These are phyloP conservation scores for Gymnocypris eckloni DNA, from an alignment of 2,797 vertebrate genomes.

Conservation along the genomic window DNA sequence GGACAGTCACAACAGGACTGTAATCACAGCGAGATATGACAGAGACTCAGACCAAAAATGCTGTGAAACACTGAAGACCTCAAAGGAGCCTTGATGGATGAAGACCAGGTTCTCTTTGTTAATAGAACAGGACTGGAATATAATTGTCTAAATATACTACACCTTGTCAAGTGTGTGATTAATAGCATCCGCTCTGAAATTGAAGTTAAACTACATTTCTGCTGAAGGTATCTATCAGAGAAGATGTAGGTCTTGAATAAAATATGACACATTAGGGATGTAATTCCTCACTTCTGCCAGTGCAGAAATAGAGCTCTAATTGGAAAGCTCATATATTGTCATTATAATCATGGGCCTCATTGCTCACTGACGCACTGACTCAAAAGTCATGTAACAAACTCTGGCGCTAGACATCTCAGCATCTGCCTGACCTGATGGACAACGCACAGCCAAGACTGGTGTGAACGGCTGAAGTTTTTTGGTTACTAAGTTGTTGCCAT, in stretches of 20 bases:
- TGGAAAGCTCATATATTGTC: slow-evolving; percentile 64
- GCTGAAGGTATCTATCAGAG: slow-evolving; percentile 56
- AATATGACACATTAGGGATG: slow-evolving; percentile 65
- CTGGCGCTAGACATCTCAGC: slow-evolving; percentile 5
- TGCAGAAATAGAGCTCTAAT: slow-evolving; percentile 66
- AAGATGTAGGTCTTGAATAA: slow-evolving; percentile 64
- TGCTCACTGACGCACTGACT: slow-evolving; percentile 51
- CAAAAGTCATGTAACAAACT: neutral
- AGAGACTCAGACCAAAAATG: slow-evolving; percentile 3
- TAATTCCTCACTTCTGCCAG: slow-evolving; percentile 65
- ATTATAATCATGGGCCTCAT: slow-evolving; percentile 55
- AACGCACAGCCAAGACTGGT: neutral
- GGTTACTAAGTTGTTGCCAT: slow-evolving; percentile 18
- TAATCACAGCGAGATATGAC: slow-evolving; percentile 8
- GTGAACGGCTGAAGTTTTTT: neutral
- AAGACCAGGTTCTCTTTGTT: slow-evolving; percentile 48
- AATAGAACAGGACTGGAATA: slow-evolving; percentile 55
- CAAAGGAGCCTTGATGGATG: slow-evolving; percentile 37
- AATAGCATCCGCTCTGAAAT: slow-evolving; percentile 53
- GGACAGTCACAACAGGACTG: slow-evolving; percentile 12
- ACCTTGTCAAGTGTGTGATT: slow-evolving; percentile 50
- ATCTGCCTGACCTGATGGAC: neutral
- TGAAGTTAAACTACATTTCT: slow-evolving; percentile 50
- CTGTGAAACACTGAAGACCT: neutral
- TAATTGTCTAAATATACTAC: slow-evolving; percentile 59